Conservation (phyloP, 2,888 invertebrate species). For the Gymnocheta viridis region DNA sequence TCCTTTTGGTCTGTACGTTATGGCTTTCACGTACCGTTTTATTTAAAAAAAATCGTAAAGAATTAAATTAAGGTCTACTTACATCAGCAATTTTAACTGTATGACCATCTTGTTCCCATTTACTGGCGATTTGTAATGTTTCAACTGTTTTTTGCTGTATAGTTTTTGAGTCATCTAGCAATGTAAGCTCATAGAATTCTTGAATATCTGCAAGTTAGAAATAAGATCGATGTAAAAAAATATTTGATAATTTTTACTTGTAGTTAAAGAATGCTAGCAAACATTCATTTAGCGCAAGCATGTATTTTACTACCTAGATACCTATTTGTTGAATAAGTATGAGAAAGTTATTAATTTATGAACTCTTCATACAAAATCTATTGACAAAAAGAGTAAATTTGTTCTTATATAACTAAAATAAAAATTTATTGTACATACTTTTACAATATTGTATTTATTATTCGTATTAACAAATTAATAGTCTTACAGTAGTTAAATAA, state of each 20-base stretch:
- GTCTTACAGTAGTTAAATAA: constrained; percentile 13
- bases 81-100: constrained; percentile 81
- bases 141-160: constrained; percentile 97
- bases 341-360: too few species aligned
- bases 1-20: too few species aligned
- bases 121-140: constrained; percentile 96
- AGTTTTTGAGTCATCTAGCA: constrained; percentile 97
- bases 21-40: too few species aligned
- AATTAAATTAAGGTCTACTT: constrained; percentile 72
- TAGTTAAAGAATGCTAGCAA: too few species aligned
- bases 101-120: constrained; percentile 89
- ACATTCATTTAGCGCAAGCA: too few species aligned
- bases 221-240: constrained; percentile 72
- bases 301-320: neutral
- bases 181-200: constrained; percentile 98
- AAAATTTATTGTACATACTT: neutral
- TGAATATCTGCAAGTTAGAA: constrained; percentile 94
- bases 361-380: too few species aligned
- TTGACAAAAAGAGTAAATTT: too few species aligned
- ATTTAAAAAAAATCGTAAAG: too few species aligned
- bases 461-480: constrained; percentile 10
- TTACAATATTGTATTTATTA: neutral
- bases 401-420: too few species aligned
- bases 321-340: too few species aligned
- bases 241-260: too few species aligned